Base-by-base conservation (phyloP, 2,797 vertebrate genomes). In the Zalophus californianus region DNA sequence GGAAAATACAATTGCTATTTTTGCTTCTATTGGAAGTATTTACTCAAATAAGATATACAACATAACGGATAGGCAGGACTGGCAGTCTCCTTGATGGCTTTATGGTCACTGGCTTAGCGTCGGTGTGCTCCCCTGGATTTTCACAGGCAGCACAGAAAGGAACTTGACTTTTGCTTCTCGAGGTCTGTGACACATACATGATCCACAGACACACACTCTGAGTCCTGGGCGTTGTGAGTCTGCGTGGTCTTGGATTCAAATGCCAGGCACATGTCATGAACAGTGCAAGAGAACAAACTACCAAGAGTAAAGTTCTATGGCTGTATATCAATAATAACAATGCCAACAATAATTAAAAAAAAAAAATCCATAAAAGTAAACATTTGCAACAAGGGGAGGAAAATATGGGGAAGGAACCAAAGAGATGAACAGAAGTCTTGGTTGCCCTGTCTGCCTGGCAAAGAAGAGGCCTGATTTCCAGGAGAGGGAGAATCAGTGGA, bases 401-500 rank as follows among this genome's bases (percentile, higher is more conserved):
- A 97, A 96, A 85, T 77, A 86, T 15, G 89, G 96, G 82, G 32
- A 83, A 97, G 93, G 97, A 97, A 48, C 96, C 98, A 98, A 98
- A 98, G 97, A 84, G 94, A 97, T 95, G 92, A 96, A 97, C 92
- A 92, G 60, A 98, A 96, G 95, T 96, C 96, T 79, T 96, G 35
- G 86, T 98, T 10, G 70, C 97, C 97, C 96, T 90, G 91, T 98
- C 98, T 98, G 97, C 97, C 97, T 97, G 97, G 98, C 98, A 97
- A 97, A 98, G 97, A 97, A 66, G 97, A 98, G 91, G 92, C 97
- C 97, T 95, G 98, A 97, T 98, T 98, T 98, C 96, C 96, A 97
- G 90, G 64, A 38, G 84, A 82, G 94, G 83, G 27, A 95, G 94
- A 32, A 93, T 93, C 83, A 10, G 84, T 97, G 98, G 98, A 98